Base-by-base conservation (phyloP, 2,113 vertebrate genomes). In the Oceanites oceanicus region DNA sequence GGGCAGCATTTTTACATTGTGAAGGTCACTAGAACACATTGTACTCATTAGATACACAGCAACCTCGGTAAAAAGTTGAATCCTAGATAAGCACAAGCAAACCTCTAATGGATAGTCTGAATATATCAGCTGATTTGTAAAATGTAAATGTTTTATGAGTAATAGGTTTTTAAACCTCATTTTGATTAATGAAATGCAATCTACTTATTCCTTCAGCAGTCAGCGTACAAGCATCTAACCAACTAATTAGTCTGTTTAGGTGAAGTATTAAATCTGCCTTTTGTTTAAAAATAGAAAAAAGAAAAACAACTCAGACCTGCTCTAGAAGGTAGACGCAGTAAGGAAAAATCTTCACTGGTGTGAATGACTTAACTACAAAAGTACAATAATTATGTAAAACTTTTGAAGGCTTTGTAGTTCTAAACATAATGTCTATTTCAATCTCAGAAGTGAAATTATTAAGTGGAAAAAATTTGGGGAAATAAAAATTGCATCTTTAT, bases 131-230 rank as follows among this genome's bases (percentile, higher is more conserved):
- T 94, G 87, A 93, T 92, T 87, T 95, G 74, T 96, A 92, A 97
- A 92, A 96, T 97, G 65, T 93, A 87, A 97, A 97, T 97, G 63
- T 95, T 97, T 97, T 95, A 96, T 98, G 90, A 97, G 40, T 78
- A 92, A 90, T 72, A 91, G 62, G 58, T 26, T 92, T 96, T 96
- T 97, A 96, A 93, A 90, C 88, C 94, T 77, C 95, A 86, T 94
- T 96, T 97, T 98, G 96, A 98, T 98, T 97, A 97, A 98, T 97
- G 95, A 96, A 97, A 96, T 97, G 92, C 72, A 96, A 90, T 97
- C 96, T 96, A 74, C 96, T 95, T 97, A 92, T 53, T 96, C 55
- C 89, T 72, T 93, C 71, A 86, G 26, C 42, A 92, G 73, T 96
- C 93, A 96, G 82, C 89, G 92, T 94, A 94, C 86, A 92, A 90